These are phyloP conservation scores for Cactoblastis cactorum DNA, from an alignment of 2,888 invertebrate genomes.

Conservation along the genomic window DNA sequence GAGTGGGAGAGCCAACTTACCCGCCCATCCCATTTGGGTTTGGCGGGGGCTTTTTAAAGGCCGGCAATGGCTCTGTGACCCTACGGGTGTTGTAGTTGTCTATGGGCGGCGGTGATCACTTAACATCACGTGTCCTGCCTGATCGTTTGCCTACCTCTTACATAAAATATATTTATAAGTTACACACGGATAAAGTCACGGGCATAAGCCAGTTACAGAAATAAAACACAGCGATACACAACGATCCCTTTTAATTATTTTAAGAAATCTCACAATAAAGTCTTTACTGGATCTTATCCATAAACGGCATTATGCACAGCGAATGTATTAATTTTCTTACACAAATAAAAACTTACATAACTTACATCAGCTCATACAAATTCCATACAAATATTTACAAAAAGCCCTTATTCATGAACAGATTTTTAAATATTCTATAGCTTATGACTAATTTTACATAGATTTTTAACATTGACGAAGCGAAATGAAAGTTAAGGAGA, in stretches of 20 bases:
- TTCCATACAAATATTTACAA: constrained; percentile 64
- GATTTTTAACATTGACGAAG: constrained; percentile 3
- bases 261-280: constrained; percentile 74
- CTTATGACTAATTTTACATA: constrained; percentile 5
- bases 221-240: constrained; percentile 56
- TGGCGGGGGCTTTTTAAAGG: too few species aligned
- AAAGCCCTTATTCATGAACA: constrained; percentile 50
- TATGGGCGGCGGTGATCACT: too few species aligned
- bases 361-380: constrained; percentile 34
- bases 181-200: too few species aligned
- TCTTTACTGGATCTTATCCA: constrained; percentile 77
- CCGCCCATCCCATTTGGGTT: too few species aligned
- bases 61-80: too few species aligned
- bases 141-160: too few species aligned
- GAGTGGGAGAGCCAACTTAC: too few species aligned
- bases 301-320: constrained; percentile 75
- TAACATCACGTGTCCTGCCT: too few species aligned
- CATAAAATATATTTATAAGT: too few species aligned
- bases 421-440: constrained; percentile 20
- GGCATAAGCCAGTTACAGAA: too few species aligned
- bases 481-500: constrained; percentile 11
- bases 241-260: constrained; percentile 67
- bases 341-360: constrained; percentile 47
- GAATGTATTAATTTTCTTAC: constrained; percentile 47
- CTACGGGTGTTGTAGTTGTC: too few species aligned